phyloP scores from a whole-genome alignment of 2,888 invertebrate species.

The Caenorhabditis imperialis region DNA sequence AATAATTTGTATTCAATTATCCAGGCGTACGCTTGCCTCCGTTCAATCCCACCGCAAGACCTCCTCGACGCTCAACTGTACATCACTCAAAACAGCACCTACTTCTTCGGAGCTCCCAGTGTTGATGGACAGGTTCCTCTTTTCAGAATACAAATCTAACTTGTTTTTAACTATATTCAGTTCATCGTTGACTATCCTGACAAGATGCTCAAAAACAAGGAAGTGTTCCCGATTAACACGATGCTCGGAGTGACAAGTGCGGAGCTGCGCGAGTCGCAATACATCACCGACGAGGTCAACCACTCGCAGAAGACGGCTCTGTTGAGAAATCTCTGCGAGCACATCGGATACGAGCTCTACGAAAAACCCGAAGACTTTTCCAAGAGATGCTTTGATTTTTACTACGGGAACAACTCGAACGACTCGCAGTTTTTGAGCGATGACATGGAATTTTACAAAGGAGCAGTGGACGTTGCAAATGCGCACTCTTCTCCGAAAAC shows the following conservation, averaged over 20 bases:
- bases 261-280: too few species aligned
- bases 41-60: background rate
- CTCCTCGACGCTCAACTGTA: slow-evolving; percentile 15
- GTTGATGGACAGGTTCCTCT: slow-evolving; percentile 4
- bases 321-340: slow-evolving; percentile 23
- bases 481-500: background rate
- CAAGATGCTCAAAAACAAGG: too few species aligned
- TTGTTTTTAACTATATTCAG: too few species aligned
- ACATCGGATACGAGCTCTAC: slow-evolving; percentile 29
- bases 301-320: background rate
- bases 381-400: slow-evolving; percentile 7
- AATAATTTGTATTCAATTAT: too few species aligned
- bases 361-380: slow-evolving; percentile 12
- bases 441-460: too few species aligned
- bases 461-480: too few species aligned
- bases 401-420: background rate
- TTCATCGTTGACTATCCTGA: too few species aligned
- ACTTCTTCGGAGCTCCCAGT: background rate
- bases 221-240: too few species aligned
- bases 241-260: too few species aligned
- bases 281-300: background rate
- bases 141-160: too few species aligned
- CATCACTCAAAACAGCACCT: background rate
- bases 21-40: slow-evolving; percentile 9
- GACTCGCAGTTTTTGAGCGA: too few species aligned